Evolutionary conservation across 1,140 invertebrate species (phyloP), one percentile per base, ranked within the genome.

Genomic region (Monochamus saltuarius): DNA sequence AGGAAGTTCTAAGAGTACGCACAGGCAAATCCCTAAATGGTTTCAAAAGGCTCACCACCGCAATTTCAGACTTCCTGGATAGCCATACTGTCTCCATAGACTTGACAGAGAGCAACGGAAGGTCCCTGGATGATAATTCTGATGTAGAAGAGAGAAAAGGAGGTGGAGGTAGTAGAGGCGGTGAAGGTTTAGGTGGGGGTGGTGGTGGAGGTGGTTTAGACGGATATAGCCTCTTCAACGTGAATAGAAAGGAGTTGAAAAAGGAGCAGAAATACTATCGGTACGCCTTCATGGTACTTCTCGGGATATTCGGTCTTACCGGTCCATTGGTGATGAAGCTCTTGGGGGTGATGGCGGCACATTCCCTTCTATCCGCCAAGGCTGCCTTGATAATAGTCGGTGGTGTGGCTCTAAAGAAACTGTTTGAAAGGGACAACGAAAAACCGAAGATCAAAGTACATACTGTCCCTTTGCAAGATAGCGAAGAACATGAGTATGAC

Each of bases 301-400:
- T 85, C 59, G 85, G 84, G 29, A 85, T 85, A 59, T 82, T 86
- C 71, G 84, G 83, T 60, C 82, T 87, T 62, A 84, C 84, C 29
- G 80, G 78, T 14, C 80, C 81, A 0, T 49, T 82, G 53, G 76
- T 80, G 4, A 73, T 87, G 56, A 87, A 87, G 76, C 83, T 83
- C 6, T 72, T 87, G 58, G 85, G 84, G 37, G 79, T 85, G 4
- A 84, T 87, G 54, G 85, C 85, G 13, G 85, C 83, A 16, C 86
- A 88, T 74, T 84, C 86, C 1, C 73, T 87, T 19, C 81, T 88
- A 49, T 84, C 85, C 59, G 86, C 84, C 73, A 88, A 88, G 69
- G 82, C 86, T 40, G 85, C 86, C 0, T 72, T 88, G 37, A 85
- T 86, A 45, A 86, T 88, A 58, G 83, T 85, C 46, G 83, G 85